phyloP scores from a whole-genome alignment of 64 coral and sea anemone species.

The Montipora cactus region DNA sequence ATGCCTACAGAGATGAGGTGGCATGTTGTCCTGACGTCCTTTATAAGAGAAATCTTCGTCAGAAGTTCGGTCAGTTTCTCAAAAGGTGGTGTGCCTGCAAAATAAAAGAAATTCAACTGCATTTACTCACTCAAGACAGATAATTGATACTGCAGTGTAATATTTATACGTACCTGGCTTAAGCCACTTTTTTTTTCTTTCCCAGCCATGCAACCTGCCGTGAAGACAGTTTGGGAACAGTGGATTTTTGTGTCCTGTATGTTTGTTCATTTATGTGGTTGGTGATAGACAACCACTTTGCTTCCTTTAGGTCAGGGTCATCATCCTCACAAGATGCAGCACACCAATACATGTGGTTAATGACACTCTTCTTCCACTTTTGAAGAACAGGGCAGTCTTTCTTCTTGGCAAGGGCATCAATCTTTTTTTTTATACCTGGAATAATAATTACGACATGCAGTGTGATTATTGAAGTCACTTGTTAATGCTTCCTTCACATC shows the following conservation, averaged over 20 bases:
- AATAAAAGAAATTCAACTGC: background rate
- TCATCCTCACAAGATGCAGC: conserved; percentile 51
- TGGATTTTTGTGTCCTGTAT: conserved; percentile 38
- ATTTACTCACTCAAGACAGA: too few species aligned
- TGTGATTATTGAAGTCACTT: too few species aligned
- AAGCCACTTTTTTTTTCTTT: conserved; percentile 64
- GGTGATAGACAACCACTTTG: conserved; percentile 55
- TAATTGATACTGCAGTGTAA: too few species aligned
- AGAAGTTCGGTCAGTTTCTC: conserved; percentile 52
- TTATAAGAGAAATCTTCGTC: conserved; percentile 25
- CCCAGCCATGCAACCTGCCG: conserved; percentile 50
- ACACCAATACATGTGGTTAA: conserved; percentile 65
- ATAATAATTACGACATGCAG: too few species aligned
- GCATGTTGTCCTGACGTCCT: conserved; percentile 42
- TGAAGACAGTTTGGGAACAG: conserved; percentile 50
- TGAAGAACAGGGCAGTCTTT: conserved; percentile 22
- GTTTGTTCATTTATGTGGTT: conserved; percentile 47
- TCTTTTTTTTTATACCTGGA: conserved; percentile 52
- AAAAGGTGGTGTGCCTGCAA: conserved; percentile 9
- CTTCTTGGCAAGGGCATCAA: conserved; percentile 40
- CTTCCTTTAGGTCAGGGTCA: background rate
- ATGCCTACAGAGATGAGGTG: conserved; percentile 65
- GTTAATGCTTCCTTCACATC: too few species aligned
- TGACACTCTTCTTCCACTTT: conserved; percentile 51
- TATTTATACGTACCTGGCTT: conserved; percentile 47